Evolutionary conservation across 2,888 invertebrate genomes (phyloP).

Genomic region (Rhodophaea formosa): DNA sequence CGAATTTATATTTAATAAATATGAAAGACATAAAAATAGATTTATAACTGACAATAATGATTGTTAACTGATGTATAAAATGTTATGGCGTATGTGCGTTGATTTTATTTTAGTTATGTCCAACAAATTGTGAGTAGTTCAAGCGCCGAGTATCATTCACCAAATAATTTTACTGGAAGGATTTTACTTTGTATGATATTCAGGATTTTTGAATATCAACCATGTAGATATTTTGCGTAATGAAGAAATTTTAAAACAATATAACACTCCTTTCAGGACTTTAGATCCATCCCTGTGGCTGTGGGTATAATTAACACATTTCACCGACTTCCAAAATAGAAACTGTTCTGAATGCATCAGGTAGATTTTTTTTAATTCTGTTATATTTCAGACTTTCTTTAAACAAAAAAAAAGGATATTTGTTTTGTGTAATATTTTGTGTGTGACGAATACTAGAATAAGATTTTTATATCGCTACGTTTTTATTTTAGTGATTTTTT

Average conservation of each 20-base stretch:
- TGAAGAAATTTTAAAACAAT: not conserved
- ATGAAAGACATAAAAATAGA: slow-evolving; percentile 77
- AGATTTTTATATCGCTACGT: too few species aligned
- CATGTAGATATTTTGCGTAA: not conserved
- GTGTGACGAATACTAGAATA: too few species aligned
- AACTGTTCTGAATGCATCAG: too few species aligned
- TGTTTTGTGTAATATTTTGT: too few species aligned
- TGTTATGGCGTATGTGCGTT: slow-evolving; percentile 74
- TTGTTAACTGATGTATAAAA: slow-evolving; percentile 81
- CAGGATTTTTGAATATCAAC: not conserved
- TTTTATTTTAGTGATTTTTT: too few species aligned
- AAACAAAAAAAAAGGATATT: too few species aligned
- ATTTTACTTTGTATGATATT: not conserved
- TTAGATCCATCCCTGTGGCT: not conserved
- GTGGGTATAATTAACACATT: too few species aligned
- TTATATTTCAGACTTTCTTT: too few species aligned
- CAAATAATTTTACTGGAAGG: too few species aligned
- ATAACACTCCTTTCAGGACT: not conserved
- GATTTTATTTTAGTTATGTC: slow-evolving; percentile 65
- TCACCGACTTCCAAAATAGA: too few species aligned
- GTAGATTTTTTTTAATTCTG: too few species aligned
- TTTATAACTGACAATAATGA: slow-evolving; percentile 82
- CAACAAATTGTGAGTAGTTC: slow-evolving; percentile 58
- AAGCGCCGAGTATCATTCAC: slow-evolving; percentile 49
- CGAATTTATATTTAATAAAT: slow-evolving; percentile 81